Percentiles rank a stretch among this genome's conserved stretches.
Evolutionary conservation across 2,888 invertebrate species (phyloP).

Genomic region (Achlya flavicornis): DNA sequence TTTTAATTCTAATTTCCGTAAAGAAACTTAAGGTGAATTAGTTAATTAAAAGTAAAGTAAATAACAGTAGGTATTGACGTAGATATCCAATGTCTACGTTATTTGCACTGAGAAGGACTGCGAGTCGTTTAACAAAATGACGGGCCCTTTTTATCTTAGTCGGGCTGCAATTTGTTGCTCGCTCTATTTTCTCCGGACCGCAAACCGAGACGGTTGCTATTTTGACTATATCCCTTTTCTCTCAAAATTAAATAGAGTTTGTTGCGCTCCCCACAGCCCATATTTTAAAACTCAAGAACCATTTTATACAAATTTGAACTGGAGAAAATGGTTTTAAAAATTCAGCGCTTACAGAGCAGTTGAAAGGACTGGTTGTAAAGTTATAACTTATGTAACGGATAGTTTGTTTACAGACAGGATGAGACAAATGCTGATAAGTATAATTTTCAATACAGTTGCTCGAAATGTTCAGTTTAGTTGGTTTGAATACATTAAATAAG

Average conservation of each 20-base stretch:
- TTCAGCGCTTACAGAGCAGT: not conserved
- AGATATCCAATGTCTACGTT: slow-evolving; percentile 53
- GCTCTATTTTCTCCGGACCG: slow-evolving; percentile 74
- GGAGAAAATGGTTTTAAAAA: slow-evolving; percentile 4
- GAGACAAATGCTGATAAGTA: not conserved
- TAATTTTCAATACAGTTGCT: too few relatives aligned
- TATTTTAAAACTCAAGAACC: slow-evolving; percentile 26
- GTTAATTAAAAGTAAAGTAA: slow-evolving; percentile 1
- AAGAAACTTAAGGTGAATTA: not conserved
- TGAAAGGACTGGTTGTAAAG: not conserved
- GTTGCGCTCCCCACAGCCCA: slow-evolving; percentile 31
- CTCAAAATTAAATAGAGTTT: slow-evolving; percentile 64
- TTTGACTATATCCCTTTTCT: slow-evolving; percentile 70
- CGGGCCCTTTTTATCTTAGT: slow-evolving; percentile 81
- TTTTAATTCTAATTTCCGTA: too few relatives aligned
- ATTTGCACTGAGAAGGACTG: slow-evolving; percentile 65
- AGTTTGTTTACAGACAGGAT: not conserved
- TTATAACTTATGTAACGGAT: not conserved
- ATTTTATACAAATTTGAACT: slow-evolving; percentile 16
- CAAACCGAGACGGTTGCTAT: slow-evolving; percentile 67
- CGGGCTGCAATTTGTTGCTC: slow-evolving; percentile 76
- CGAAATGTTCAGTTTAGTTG: too few relatives aligned
- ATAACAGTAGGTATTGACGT: slow-evolving; percentile 40
- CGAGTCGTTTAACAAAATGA: slow-evolving; percentile 80
- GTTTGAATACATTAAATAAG: not conserved